Base-by-base conservation (phyloP, 2,113 vertebrate genomes). In the Odocoileus hemionus region DNA sequence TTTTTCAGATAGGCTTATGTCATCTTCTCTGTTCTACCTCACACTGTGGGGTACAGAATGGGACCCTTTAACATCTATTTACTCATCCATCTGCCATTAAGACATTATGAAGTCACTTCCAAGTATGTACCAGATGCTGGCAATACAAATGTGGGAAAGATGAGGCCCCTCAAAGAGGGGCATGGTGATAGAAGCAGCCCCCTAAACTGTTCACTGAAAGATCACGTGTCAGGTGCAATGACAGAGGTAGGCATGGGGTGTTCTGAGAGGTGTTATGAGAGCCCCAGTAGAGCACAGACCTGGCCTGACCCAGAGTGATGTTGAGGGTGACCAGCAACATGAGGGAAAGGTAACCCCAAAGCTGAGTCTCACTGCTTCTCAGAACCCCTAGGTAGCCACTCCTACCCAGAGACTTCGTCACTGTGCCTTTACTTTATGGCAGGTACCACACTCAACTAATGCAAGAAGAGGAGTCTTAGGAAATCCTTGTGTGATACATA, bases 181-280 rank as follows among this genome's bases (percentile, higher is more conserved):
- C 9, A 6, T 64, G 28, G 26, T 36, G 83, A 23, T 30, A 28
- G 30, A 28, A 86, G 84, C n/a, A 43, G 52, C 67, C n/a, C 52
- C 60, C 52, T 89, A 28, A 36, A 26, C 36, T 54, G 21, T 58
- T 57, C 33, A 70, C n/a, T 57, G 78, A 61, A 30, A 82, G n/a
- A 17, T 45, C 36, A 33, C 0, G 21, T 28, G 28, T 67, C 15
- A 74, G 74, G n/a, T 26, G 39, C 55, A 55, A 14, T 45, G 86
- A 39, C 0, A 28, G 39, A 30, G 23, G 21, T 64, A 45, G 1
- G 9, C 3, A 8, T 1, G 8, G 9, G 36, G 10, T 10, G 21
- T 19, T 52, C 0, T 8, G 39, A 47, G 9, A 84, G 36, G 9
- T 7, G 23, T 17, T 39, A 0, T 5, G 47, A 47, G 9, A 84